Evolutionary conservation across 2,888 invertebrate species (phyloP).

Genomic region (Onchidella celtica): DNA sequence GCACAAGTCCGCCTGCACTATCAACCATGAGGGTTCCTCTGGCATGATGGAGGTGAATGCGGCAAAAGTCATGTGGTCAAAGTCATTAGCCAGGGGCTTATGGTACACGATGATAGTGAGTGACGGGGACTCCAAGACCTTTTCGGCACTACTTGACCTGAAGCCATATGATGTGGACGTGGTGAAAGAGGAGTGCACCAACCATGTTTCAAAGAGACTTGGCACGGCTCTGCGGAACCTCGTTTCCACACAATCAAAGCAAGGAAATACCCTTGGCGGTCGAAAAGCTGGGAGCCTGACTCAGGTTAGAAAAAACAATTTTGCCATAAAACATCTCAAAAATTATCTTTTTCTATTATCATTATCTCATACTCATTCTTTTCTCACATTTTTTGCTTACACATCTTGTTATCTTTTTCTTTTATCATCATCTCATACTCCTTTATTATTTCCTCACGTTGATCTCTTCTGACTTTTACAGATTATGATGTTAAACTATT

Average conservation of each 20-base stretch:
- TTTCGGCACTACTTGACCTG: background rate
- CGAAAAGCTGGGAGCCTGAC: constrained; percentile 13
- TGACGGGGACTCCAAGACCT: constrained; percentile 32
- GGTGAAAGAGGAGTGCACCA: constrained; percentile 27
- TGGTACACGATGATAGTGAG: constrained; percentile 17
- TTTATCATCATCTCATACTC: too few relatives aligned
- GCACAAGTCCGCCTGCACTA: constrained; percentile 4
- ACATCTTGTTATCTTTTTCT: too few relatives aligned
- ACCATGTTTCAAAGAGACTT: too few relatives aligned
- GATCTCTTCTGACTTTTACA: too few relatives aligned
- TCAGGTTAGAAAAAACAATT: too few relatives aligned
- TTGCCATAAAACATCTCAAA: too few relatives aligned
- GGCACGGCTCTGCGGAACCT: background rate
- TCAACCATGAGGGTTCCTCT: constrained; percentile 28
- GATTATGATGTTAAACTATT: too few relatives aligned
- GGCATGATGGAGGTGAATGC: constrained; percentile 26
- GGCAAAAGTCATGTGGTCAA: background rate
- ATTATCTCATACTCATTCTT: too few relatives aligned
- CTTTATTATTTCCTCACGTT: too few relatives aligned
- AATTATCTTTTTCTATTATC: too few relatives aligned
- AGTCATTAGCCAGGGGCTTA: background rate
- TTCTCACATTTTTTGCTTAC: too few relatives aligned
- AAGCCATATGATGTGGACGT: background rate
- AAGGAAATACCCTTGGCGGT: constrained; percentile 7
- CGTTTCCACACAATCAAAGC: constrained; percentile 4